Conservation (phyloP, 2,888 invertebrate species). For the Pyrocoelia pectoralis region DNA sequence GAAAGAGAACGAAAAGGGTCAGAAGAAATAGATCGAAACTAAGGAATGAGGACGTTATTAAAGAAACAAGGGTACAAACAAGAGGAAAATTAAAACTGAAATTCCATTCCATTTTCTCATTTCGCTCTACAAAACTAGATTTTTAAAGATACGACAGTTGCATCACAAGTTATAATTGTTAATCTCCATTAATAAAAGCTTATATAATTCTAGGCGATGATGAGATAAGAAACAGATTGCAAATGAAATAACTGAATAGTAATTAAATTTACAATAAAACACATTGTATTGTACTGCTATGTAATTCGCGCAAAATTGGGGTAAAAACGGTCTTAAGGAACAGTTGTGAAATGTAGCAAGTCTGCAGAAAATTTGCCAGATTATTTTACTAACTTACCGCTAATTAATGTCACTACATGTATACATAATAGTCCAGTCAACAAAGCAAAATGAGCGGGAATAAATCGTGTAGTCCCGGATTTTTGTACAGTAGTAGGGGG, state of each 20-base stretch:
- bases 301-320: neutral
- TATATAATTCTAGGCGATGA: neutral
- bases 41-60: too few relatives aligned
- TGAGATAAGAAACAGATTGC: conserved; percentile 1
- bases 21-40: too few relatives aligned
- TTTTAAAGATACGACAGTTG: neutral
- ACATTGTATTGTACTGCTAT: conserved; percentile 1
- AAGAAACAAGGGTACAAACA: too few relatives aligned
- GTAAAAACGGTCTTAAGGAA: neutral
- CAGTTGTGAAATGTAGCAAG: neutral
- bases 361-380: neutral
- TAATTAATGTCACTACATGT: neutral
- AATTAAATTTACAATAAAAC: conserved; percentile 1
- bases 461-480: too few relatives aligned
- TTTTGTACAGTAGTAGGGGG: too few relatives aligned
- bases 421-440: too few relatives aligned
- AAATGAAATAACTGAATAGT: conserved; percentile 1
- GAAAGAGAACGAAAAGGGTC: too few relatives aligned
- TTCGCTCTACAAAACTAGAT: neutral
- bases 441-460: too few relatives aligned
- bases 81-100: too few relatives aligned
- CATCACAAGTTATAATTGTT: neutral
- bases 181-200: neutral
- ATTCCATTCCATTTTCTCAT: neutral
- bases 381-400: neutral